Evolutionary conservation across 2,113 vertebrate genomes (phyloP), one percentile per base, ranked within the genome.

Genomic region (Anser cygnoides): DNA sequence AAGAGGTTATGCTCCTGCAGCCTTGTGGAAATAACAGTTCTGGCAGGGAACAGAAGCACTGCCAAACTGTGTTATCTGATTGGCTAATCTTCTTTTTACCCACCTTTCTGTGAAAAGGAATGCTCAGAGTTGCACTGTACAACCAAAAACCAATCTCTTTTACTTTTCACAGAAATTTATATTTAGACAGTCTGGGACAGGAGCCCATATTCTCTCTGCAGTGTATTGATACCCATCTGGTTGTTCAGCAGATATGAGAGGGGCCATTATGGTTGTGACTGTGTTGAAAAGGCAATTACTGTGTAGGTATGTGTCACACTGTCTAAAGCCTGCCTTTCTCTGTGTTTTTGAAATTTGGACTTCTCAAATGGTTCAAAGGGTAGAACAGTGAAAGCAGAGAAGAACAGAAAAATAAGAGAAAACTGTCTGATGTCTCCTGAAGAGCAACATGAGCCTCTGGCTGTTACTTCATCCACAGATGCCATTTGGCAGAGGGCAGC

Each of bases 371-470:
- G 79, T 68, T 91, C 62, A 84, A 87, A 87, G 44, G 20, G 90
- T 55, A 81, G 80, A 89, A 92, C 83, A 58, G 9, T 89, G 70
- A 92, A 95, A 93, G 39, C 49, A 87, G 57, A 94, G 58, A 91
- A 76, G 6, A 84, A 93, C 41, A 70, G 81, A 76, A 95, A 90
- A 95, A 65, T 58, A 25, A 79, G 22, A 59, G 84, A 89, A 93
- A 93, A 93, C 29, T 82, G 26, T 72, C 63, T 65, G 49, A 15
- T 92, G 74, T 81, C 29, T 87, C 70, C 44, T 87, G 62, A 93
- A 91, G 12, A 92, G 49, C 54, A 93, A 76, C 81, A 75, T 39
- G 62, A 93, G 39, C 57, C 16, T 55, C 39, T 89, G 89, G 89
- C 77, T 89, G 52, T 79, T 84, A 81, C 33, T 93, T 78, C 39